Evolutionary conservation across 2,113 vertebrate genomes (phyloP).

Genomic region (Hemicordylus capensis): DNA sequence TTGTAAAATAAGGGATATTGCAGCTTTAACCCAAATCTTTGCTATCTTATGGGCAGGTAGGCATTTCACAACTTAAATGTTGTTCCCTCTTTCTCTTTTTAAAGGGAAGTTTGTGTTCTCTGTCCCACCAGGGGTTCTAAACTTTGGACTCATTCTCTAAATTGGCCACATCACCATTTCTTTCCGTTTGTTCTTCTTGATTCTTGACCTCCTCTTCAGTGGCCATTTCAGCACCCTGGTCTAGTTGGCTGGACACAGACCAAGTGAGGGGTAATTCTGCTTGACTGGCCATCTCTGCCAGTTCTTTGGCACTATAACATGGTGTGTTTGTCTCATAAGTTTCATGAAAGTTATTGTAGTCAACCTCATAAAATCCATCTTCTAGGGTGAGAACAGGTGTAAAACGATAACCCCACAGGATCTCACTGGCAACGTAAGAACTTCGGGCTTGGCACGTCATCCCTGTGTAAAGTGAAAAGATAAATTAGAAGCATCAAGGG

Average conservation of each 20-base stretch:
- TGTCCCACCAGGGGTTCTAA: constrained; percentile 62
- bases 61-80: constrained; percentile 59
- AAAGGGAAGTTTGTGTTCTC: constrained; percentile 21
- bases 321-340: constrained; percentile 97
- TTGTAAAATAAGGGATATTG: constrained; percentile 24
- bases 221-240: constrained; percentile 89
- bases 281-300: constrained; percentile 84
- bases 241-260: constrained; percentile 93
- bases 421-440: constrained; percentile 94
- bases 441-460: constrained; percentile 98
- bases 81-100: constrained; percentile 23
- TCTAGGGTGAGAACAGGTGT: constrained; percentile 95
- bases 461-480: constrained; percentile 77
- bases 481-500: background rate
- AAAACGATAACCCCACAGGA: constrained; percentile 98
- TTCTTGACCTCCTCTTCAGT: constrained; percentile 82
- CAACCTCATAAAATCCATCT: constrained; percentile 97
- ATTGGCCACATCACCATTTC: constrained; percentile 93
- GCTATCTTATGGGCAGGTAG: constrained; percentile 62
- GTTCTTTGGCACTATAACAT: constrained; percentile 90
- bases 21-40: constrained; percentile 43
- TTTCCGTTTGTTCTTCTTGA: constrained; percentile 82
- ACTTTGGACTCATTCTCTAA: constrained; percentile 95
- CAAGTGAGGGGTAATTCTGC: constrained; percentile 90
- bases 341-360: constrained; percentile 98